Evolutionary conservation across 2,888 invertebrate species (phyloP).

Genomic region (Carcina quercana): DNA sequence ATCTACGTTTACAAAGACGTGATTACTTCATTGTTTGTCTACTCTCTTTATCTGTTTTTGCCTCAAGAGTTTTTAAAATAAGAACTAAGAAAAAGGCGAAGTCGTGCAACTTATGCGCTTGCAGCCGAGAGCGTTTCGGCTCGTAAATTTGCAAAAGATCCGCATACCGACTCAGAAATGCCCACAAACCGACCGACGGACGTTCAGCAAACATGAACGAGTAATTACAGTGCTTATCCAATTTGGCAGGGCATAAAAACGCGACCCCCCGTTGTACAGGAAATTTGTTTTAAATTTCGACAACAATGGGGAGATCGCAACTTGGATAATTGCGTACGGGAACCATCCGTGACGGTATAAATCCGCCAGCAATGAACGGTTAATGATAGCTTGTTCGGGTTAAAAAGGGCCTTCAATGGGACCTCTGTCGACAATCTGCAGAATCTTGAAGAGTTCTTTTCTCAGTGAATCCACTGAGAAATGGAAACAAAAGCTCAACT

Average conservation of each 20-base stretch:
- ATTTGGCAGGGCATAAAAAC: slow-evolving; percentile 70
- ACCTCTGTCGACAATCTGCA: slow-evolving; percentile 42
- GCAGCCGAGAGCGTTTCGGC: slow-evolving; percentile 36
- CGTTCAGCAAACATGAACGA: slow-evolving; percentile 49
- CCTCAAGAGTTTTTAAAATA: too few species aligned
- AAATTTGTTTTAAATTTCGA: slow-evolving; percentile 74
- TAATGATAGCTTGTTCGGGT: slow-evolving; percentile 55
- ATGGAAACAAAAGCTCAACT: too few species aligned
- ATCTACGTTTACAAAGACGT: too few species aligned
- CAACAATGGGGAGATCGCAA: slow-evolving; percentile 70
- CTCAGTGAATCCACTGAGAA: too few species aligned
- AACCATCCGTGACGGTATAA: slow-evolving; percentile 65
- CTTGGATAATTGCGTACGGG: slow-evolving; percentile 62
- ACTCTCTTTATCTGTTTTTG: too few species aligned
- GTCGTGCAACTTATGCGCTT: too few species aligned
- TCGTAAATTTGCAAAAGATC: slow-evolving; percentile 49
- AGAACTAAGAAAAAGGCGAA: too few species aligned
- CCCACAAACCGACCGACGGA: slow-evolving; percentile 37
- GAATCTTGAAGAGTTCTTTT: slow-evolving; percentile 55
- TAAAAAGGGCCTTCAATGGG: slow-evolving; percentile 50
- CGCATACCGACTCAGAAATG: slow-evolving; percentile 43
- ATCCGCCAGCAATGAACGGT: slow-evolving; percentile 59
- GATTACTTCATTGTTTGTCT: too few species aligned
- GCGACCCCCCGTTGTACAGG: slow-evolving; percentile 66
- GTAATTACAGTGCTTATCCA: slow-evolving; percentile 72